Conservation (phyloP, 1,140 invertebrate species). For the Magallana ariakensis region DNA sequence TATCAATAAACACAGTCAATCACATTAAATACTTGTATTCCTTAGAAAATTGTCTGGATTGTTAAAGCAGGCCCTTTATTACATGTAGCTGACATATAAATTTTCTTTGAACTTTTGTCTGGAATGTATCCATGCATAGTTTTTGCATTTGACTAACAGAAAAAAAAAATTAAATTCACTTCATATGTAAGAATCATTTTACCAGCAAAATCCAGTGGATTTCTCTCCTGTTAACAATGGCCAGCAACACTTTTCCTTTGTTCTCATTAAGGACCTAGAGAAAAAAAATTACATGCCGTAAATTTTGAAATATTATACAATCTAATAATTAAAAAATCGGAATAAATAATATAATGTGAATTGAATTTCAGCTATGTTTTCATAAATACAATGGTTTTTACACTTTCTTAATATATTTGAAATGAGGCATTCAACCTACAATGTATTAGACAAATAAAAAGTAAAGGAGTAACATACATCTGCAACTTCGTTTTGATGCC, state of each 20-base stretch:
- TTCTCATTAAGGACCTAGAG: constrained; percentile 4
- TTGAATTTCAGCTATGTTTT: neutral
- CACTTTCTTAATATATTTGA: neutral
- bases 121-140: neutral
- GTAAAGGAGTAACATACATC: neutral
- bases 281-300: neutral
- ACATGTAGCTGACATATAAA: neutral
- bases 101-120: neutral
- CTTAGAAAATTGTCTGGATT: neutral
- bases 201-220: neutral
- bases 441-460: neutral
- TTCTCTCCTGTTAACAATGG: neutral
- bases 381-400: neutral
- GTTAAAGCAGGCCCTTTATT: neutral
- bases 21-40: neutral
- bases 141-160: neutral
- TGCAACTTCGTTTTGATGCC: neutral
- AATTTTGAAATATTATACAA: constrained; percentile 7
- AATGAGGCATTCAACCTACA: too few relatives aligned
- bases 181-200: neutral
- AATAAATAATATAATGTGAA: neutral
- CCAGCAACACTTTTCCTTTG: neutral
- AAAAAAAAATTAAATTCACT: too few relatives aligned
- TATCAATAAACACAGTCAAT: neutral
- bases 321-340: neutral